phyloP scores from a whole-genome alignment of 2,797 vertebrate genomes.

The Dendrocincla tyrannina region DNA sequence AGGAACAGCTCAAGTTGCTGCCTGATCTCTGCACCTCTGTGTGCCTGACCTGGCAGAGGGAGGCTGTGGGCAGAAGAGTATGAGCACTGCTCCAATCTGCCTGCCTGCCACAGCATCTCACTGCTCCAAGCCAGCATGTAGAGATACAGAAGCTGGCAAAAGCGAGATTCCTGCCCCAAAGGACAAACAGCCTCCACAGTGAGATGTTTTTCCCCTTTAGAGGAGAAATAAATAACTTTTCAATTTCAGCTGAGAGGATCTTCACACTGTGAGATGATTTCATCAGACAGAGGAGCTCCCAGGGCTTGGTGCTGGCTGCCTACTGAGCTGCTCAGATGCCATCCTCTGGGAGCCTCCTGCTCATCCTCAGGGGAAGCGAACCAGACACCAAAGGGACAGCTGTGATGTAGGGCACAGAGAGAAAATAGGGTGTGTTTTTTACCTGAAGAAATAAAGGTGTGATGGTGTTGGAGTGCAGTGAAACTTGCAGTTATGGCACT shows the following conservation, averaged over 20 bases:
- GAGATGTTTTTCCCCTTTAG: background rate
- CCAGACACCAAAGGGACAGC: background rate
- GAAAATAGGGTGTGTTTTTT: background rate
- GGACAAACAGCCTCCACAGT: background rate
- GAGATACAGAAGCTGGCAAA: background rate
- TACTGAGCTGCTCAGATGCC: background rate
- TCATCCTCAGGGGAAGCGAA: background rate
- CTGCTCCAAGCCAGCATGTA: rapidly evolving
- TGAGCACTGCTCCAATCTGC: background rate
- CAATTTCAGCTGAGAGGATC: background rate
- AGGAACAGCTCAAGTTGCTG: background rate
- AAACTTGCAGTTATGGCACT: rapidly evolving
- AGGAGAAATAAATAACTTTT: slow-evolving; percentile 44
- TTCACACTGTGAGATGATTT: background rate
- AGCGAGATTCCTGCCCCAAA: background rate
- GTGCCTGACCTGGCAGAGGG: background rate
- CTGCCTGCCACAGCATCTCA: background rate
- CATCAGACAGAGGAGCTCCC: background rate
- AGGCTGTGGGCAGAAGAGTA: background rate
- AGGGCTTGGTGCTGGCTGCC: background rate
- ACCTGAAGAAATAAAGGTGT: background rate
- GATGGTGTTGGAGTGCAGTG: background rate
- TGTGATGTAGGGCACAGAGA: rapidly evolving
- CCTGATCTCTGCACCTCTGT: rapidly evolving
- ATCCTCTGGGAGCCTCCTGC: background rate